A percentile compares a stretch with the other conserved stretches of the same genome.
Evolutionary conservation across 2,113 vertebrate species (phyloP).

Genomic region (zebrafish (Danio rerio)): DNA sequence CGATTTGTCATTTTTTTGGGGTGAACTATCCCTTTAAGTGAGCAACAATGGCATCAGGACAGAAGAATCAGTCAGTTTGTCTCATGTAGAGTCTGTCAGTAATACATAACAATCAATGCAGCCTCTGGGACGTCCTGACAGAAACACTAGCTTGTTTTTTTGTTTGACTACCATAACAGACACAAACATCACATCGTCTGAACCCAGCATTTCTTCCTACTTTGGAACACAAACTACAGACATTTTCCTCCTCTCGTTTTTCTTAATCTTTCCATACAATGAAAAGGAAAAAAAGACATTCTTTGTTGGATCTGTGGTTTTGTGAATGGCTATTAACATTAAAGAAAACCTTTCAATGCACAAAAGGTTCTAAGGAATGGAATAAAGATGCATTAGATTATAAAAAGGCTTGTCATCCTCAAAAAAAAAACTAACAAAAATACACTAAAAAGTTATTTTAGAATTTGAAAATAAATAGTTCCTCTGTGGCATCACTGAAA

Average conservation of each 20-base stretch:
- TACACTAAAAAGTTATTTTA: neutral
- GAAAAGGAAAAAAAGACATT: neutral
- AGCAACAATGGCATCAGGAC: too few species aligned
- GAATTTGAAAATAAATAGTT: neutral
- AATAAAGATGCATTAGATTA: neutral
- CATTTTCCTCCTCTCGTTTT: neutral
- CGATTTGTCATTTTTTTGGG: too few species aligned
- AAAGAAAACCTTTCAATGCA: neutral
- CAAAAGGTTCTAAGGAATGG: neutral
- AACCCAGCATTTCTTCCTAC: too few species aligned
- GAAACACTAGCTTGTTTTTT: too few species aligned
- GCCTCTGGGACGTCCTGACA: too few species aligned
- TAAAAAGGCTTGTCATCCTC: neutral
- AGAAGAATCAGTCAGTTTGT: too few species aligned
- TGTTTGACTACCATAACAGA: too few species aligned
- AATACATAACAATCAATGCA: too few species aligned
- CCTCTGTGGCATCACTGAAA: neutral
- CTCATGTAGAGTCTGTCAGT: too few species aligned
- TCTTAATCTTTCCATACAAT: neutral
- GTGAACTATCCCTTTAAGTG: too few species aligned
- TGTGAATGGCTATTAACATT: neutral
- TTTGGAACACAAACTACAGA: neutral
- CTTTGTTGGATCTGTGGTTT: neutral
- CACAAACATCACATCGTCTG: too few species aligned
- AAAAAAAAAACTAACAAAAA: too few species aligned